Evolutionary conservation across 2,888 invertebrate genomes (phyloP).

Genomic region (Xestobium rufovillosum): DNA sequence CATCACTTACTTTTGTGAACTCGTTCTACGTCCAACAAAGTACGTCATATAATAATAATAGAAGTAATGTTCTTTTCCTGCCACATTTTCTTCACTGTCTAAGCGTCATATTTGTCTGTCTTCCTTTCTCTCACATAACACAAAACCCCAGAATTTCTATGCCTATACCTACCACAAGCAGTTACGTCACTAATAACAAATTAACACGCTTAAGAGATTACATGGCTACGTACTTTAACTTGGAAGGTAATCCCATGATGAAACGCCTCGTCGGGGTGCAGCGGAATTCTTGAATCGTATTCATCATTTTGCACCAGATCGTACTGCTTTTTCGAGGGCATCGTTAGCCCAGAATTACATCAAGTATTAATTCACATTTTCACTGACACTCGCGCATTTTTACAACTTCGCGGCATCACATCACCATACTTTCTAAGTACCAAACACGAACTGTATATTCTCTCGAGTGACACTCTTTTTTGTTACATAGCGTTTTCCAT

Average conservation of each 20-base stretch:
- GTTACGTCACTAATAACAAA: no score
- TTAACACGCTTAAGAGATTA: no score
- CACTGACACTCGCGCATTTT: slow-evolving; percentile 16
- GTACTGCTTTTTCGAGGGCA: slow-evolving; percentile 86
- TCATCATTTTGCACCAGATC: slow-evolving; percentile 95
- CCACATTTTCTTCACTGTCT: no score
- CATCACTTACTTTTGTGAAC: no score
- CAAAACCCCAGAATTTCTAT: no score
- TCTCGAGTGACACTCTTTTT: neutral
- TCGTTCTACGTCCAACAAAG: no score
- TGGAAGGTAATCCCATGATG: slow-evolving; percentile 94
- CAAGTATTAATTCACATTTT: slow-evolving; percentile 32
- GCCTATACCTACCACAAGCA: no score
- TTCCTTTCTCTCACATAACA: no score
- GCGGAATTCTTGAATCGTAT: slow-evolving; percentile 90
- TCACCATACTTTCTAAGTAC: slow-evolving; percentile 4
- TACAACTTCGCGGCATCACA: slow-evolving; percentile 8
- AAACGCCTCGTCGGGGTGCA: slow-evolving; percentile 96
- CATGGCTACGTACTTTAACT: slow-evolving; percentile 88
- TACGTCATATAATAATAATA: no score
- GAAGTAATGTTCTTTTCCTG: no score
- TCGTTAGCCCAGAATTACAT: slow-evolving; percentile 41
- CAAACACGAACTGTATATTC: neutral
- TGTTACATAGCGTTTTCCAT: slow-evolving; percentile 1
- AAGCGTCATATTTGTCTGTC: no score